Percentiles rank a stretch among this genome's conserved stretches.
Conservation (phyloP, 2,113 vertebrate species). For the Mus pahari region DNA sequence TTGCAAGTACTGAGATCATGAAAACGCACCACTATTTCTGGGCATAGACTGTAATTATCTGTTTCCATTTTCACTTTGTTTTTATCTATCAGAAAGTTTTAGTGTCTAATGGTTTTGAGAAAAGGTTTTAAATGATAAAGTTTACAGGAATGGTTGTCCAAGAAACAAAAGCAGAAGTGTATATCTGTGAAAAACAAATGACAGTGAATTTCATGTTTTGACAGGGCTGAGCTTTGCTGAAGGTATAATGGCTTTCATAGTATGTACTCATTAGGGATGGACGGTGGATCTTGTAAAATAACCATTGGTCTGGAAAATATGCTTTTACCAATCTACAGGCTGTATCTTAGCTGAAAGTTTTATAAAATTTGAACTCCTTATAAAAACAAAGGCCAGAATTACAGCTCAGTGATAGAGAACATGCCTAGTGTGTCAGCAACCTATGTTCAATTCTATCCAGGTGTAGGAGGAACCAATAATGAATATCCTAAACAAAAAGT, state of each 20-base stretch:
- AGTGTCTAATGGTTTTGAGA: slow-evolving; percentile 27
- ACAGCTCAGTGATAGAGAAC: background rate
- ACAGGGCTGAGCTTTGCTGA: slow-evolving; percentile 27
- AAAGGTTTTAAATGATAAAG: slow-evolving; percentile 14
- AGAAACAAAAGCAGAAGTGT: background rate
- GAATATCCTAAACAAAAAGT: background rate
- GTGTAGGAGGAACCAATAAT: background rate
- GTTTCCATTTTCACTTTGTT: background rate
- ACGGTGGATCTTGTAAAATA: background rate
- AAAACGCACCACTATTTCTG: background rate
- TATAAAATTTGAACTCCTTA: background rate
- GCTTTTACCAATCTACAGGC: slow-evolving; percentile 12
- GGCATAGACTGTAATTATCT: background rate
- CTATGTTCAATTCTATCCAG: background rate
- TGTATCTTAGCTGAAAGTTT: background rate
- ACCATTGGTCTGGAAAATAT: background rate
- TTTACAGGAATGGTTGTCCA: background rate
- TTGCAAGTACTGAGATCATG: background rate
- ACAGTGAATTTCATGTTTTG: slow-evolving; percentile 33
- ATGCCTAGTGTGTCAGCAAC: background rate
- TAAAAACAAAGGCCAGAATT: background rate
- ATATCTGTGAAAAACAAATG: background rate
- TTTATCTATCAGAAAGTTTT: slow-evolving; percentile 24
- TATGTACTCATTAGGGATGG: background rate
- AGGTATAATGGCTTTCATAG: background rate